Evolutionary conservation across 2,888 invertebrate species (phyloP).

Genomic region (Rhagium mordax): DNA sequence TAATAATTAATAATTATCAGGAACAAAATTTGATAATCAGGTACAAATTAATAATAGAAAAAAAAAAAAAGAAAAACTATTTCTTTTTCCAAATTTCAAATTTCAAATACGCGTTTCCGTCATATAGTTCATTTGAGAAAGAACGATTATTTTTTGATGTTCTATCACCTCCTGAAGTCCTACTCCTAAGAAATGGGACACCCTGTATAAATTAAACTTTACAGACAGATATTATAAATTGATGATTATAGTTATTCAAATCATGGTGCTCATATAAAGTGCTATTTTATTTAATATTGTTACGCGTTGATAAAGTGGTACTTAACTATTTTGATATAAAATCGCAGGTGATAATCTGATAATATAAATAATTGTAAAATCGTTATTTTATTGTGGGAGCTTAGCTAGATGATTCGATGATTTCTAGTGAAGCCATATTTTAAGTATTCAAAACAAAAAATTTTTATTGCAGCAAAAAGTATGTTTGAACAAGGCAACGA

Average conservation of each 20-base stretch:
- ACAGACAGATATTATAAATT: too few relatives aligned
- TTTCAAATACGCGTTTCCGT: too few relatives aligned
- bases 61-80: too few relatives aligned
- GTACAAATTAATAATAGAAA: too few relatives aligned
- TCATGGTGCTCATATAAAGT: not conserved
- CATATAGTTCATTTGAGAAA: too few relatives aligned
- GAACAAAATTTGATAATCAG: too few relatives aligned
- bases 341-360: not conserved
- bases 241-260: not conserved
- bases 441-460: not conserved
- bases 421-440: not conserved
- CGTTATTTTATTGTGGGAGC: not conserved
- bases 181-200: too few relatives aligned
- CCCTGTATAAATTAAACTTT: too few relatives aligned
- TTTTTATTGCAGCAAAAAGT: not conserved
- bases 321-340: not conserved
- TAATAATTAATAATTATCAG: too few relatives aligned
- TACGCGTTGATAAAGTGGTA: not conserved
- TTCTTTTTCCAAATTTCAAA: too few relatives aligned
- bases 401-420: not conserved
- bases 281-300: not conserved
- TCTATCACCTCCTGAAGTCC: too few relatives aligned
- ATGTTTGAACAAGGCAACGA: not conserved
- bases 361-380: not conserved
- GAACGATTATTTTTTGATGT: too few relatives aligned